A percentile compares a stretch with the other conserved stretches of the same genome.
Conservation (phyloP, 1,140 invertebrate genomes). For the Epicauta chinensis region DNA sequence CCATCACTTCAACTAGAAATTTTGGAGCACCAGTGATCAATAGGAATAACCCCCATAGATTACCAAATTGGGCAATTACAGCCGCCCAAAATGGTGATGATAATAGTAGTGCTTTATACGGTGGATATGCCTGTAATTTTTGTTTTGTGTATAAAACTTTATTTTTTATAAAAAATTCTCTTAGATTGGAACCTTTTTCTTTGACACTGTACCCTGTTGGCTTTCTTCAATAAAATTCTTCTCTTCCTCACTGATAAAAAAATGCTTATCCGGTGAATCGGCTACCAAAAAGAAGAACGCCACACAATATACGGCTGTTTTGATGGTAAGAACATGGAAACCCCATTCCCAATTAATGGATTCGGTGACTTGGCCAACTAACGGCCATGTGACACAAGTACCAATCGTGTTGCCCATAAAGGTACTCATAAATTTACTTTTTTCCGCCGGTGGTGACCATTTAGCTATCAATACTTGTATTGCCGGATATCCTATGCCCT, state of each 20-base stretch:
- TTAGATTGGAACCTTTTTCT: background rate
- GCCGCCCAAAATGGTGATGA: conserved; percentile 64
- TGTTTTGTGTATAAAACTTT: too few species aligned
- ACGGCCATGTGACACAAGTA: conserved; percentile 68
- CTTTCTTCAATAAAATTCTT: background rate
- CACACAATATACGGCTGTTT: conserved; percentile 54
- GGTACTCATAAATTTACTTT: conserved; percentile 65
- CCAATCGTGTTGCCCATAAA: conserved; percentile 69
- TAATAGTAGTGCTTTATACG: conserved; percentile 25
- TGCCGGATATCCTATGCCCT: conserved; percentile 65
- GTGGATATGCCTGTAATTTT: conserved; percentile 1
- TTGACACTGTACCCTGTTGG: background rate
- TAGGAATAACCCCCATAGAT: conserved; percentile 73
- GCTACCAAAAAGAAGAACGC: conserved; percentile 61
- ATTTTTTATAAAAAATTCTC: conserved; percentile 1
- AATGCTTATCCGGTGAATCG: conserved; percentile 26
- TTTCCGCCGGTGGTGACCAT: conserved; percentile 66
- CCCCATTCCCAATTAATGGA: conserved; percentile 63
- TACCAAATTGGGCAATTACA: conserved; percentile 61
- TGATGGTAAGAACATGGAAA: conserved; percentile 63
- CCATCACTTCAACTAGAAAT: conserved; percentile 68
- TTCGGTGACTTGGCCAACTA: conserved; percentile 59
- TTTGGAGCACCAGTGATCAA: conserved; percentile 84
- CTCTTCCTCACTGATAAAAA: conserved; percentile 1
- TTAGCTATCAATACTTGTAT: conserved; percentile 64